Conservation (phyloP, 2,797 vertebrate species). For the Miopithecus talapoin region DNA sequence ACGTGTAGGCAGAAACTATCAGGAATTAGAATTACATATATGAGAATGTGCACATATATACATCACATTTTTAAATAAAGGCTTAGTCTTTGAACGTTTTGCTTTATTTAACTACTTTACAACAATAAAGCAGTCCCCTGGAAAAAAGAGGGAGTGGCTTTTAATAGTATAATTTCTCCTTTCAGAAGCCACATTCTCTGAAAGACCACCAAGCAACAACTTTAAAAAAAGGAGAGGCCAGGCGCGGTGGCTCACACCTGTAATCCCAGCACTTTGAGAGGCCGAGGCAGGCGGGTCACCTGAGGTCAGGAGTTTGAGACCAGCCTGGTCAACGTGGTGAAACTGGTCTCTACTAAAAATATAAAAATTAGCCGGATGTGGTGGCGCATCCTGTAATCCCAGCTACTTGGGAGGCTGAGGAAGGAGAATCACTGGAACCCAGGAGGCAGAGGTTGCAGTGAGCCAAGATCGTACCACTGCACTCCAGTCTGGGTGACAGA, state of each 20-base stretch:
- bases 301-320: too few species aligned
- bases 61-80: neutral
- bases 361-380: too few species aligned
- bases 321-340: too few species aligned
- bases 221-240: neutral
- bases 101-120: neutral
- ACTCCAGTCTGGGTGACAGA: neutral
- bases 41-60: neutral
- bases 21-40: slow-evolving; percentile 12
- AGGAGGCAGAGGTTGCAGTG: too few species aligned
- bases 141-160: neutral
- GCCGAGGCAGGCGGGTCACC: too few species aligned
- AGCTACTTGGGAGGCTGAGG: too few species aligned
- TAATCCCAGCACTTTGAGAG: too few species aligned
- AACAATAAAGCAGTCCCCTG: neutral
- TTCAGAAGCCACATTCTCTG: neutral
- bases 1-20: neutral
- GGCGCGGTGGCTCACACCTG: too few species aligned
- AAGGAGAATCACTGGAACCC: too few species aligned
- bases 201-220: neutral
- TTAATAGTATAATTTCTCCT: slow-evolving; percentile 1
- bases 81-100: neutral
- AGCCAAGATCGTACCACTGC: too few species aligned
- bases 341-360: too few species aligned
- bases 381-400: too few species aligned